Conservation (phyloP, 2,113 vertebrate species). For the Dinomys branickii region DNA sequence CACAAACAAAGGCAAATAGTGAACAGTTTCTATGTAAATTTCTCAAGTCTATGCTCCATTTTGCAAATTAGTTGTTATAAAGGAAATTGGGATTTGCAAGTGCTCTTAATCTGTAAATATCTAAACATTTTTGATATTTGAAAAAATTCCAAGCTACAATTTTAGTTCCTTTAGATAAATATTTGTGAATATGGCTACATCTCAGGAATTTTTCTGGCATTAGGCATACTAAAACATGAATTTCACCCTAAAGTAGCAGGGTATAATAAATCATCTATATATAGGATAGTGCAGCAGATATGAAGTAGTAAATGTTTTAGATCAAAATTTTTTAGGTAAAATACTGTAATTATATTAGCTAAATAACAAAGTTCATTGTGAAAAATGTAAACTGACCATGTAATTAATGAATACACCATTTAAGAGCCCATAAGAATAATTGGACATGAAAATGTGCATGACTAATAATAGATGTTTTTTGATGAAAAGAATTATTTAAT, state of each 20-base stretch:
- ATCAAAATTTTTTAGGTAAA: not conserved
- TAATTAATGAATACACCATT: not conserved
- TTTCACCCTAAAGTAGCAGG: not conserved
- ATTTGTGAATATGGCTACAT: not conserved
- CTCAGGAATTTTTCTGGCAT: not conserved
- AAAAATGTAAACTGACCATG: not conserved
- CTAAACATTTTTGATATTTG: not conserved
- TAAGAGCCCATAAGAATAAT: not conserved
- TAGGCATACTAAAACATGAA: not conserved
- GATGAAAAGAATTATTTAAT: not conserved
- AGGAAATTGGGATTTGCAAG: not conserved
- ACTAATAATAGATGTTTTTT: not conserved
- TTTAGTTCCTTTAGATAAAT: not conserved
- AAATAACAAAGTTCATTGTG: not conserved
- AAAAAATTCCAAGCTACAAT: not conserved
- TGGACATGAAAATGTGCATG: not conserved
- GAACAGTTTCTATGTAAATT: not conserved
- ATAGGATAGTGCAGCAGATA: not conserved
- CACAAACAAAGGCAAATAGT: not conserved
- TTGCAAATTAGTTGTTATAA: not conserved
- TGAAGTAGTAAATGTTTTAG: not conserved
- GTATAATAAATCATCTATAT: not conserved
- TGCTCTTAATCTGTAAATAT: not conserved
- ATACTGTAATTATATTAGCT: not conserved
- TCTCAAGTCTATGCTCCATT: not conserved